These are phyloP conservation scores for Ophioderma brevispina DNA, from an alignment of 35 echinoderm and acorn worm genomes.

Conservation along the genomic window DNA sequence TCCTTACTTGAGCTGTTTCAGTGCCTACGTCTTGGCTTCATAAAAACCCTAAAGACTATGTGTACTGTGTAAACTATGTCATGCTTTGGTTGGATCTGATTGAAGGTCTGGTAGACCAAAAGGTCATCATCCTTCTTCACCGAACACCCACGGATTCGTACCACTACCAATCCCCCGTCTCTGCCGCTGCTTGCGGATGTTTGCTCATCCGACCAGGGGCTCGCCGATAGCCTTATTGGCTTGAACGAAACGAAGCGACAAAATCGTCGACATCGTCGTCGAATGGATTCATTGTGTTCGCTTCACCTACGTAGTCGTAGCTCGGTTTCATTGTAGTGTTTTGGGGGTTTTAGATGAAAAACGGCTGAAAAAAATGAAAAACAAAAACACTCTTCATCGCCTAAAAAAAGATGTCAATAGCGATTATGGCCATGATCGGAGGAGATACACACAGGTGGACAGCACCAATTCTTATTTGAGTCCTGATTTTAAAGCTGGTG, in stretches of 20 bases:
- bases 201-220: neutral
- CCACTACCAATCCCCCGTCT: conserved; percentile 29
- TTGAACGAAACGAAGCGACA: neutral
- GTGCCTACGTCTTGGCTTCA: conserved; percentile 83
- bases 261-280: conserved; percentile 38
- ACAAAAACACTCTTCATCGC: too few species aligned
- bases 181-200: neutral
- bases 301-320: too few species aligned
- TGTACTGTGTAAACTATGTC: conserved; percentile 84
- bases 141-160: too few species aligned
- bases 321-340: too few species aligned
- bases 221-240: neutral
- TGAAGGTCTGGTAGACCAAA: conserved; percentile 27
- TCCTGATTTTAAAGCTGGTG: too few species aligned
- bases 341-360: too few species aligned
- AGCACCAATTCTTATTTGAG: too few species aligned
- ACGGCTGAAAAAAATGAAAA: too few species aligned
- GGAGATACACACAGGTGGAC: too few species aligned
- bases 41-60: conserved; percentile 84
- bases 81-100: conserved; percentile 68
- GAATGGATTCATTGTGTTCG: conserved; percentile 70
- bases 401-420: too few species aligned
- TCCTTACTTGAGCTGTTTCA: conserved; percentile 92
- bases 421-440: too few species aligned
- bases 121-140: conserved; percentile 28